Evolutionary conservation across 2,113 vertebrate species (phyloP).

Genomic region (Lepisosteus oculatus): DNA sequence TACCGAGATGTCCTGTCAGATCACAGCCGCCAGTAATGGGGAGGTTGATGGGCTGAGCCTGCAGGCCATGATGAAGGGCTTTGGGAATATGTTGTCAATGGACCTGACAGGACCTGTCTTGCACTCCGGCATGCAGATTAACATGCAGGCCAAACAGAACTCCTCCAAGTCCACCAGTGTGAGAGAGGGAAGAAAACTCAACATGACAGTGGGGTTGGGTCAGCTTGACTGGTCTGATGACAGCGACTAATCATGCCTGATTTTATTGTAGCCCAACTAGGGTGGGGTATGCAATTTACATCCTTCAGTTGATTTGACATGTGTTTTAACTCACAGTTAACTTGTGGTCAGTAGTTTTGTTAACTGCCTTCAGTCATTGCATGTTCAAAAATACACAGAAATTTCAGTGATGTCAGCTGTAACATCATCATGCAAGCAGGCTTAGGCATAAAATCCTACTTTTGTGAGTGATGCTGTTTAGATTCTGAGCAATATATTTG

Average conservation of each 20-base stretch:
- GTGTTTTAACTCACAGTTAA: constrained; percentile 24
- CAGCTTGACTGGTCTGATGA: constrained; percentile 78
- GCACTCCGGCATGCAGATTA: constrained; percentile 87
- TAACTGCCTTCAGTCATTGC: no score
- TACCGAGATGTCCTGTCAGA: constrained; percentile 89
- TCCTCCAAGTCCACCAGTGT: constrained; percentile 85
- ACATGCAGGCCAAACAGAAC: constrained; percentile 90
- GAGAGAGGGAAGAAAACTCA: constrained; percentile 86
- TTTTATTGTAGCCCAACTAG: not conserved
- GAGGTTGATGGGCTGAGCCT: constrained; percentile 80
- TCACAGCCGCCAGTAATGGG: constrained; percentile 83
- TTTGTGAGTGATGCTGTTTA: no score
- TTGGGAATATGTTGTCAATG: constrained; percentile 85
- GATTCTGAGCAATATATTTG: no score
- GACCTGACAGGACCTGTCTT: constrained; percentile 78
- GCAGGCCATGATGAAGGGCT: constrained; percentile 85
- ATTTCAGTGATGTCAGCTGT: no score
- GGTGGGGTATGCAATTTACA: not conserved
- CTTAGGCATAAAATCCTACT: no score
- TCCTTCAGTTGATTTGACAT: constrained; percentile 5
- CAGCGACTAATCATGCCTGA: constrained; percentile 53
- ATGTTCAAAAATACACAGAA: no score
- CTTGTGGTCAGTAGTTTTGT: no score
- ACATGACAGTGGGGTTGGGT: constrained; percentile 86
- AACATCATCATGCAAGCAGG: no score